Conservation (phyloP, 1,140 invertebrate genomes). For the Eurosta solidaginis region DNA sequence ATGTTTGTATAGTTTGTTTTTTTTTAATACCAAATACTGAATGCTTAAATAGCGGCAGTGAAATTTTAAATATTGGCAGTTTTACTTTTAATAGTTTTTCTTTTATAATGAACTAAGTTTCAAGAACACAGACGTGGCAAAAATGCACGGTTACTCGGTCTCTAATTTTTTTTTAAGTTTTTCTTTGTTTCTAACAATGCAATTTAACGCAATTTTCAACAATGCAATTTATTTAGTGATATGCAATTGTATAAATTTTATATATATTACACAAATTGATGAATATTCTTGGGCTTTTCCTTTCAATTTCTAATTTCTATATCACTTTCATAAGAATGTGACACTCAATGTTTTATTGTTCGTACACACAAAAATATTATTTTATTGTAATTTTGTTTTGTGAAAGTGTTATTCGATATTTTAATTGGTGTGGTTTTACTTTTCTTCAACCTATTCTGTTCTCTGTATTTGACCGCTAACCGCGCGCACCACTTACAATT, state of each 20-base stretch:
- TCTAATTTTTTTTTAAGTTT: no score
- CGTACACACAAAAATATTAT: neutral
- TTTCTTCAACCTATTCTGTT: neutral
- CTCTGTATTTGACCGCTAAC: conserved; percentile 1
- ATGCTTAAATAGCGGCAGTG: no score
- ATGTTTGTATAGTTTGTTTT: no score
- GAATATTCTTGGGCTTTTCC: neutral
- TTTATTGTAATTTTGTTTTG: neutral
- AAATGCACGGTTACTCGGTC: no score
- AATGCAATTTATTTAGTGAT: neutral
- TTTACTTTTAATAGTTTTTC: no score
- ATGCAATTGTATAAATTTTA: neutral
- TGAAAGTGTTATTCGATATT: conserved; percentile 20
- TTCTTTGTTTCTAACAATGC: no score
- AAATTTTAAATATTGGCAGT: no score
- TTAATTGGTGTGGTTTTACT: neutral
- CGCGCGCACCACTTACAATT: neutral
- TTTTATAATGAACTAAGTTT: no score
- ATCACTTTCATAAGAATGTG: neutral
- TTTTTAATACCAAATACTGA: no score
- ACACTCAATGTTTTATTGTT: neutral
- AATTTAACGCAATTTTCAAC: no score
- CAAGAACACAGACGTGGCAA: no score
- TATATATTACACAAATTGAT: neutral
- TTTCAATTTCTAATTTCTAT: neutral